Base-by-base conservation (phyloP, 2,888 invertebrate species). In the Campoletis raptor region DNA sequence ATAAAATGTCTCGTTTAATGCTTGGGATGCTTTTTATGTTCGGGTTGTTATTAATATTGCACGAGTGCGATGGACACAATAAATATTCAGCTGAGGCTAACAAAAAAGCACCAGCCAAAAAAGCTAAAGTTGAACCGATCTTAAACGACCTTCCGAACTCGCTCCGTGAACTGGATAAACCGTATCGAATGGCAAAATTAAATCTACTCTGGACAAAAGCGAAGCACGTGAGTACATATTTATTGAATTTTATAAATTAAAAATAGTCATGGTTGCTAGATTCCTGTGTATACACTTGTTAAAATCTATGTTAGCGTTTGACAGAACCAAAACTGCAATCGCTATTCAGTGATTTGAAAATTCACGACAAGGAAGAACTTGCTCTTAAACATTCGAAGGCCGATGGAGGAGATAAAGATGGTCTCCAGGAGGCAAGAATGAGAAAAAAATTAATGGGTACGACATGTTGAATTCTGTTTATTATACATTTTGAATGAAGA, bases 321-420 rank as follows among this genome's bases (percentile, higher is more conserved):
- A 97, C 98, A 6, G 97, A 98, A 92, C 96, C 97, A 0, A 98
- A 98, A 94, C 94, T 99, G 42, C 97, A 97, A 91, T 98, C 98
- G 0, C 93, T 99, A 30, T 98, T 97, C 92, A 97, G 97, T 92
- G 99, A 99, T 92, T 95, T 99, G 8, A 98, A 97, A 95, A 96
- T 98, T 66, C 99, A 99, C 87, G 99, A 99, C 92, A 98, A 98
- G 95, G 97, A 98, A 94, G 98, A 99, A 95, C 95, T 98, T 52
- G 96, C 97, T 0, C 96, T 96, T 94, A 99, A 99, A 94, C 96
- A 97, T 92, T 94, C 97, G 3, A 97, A 97, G 92, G 95, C 97
- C 67, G 98, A 98, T 90, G 97, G 97, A 36, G 96, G 97, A 87
- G 99, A 99, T 93, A 97, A 97, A 90, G 98, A 98, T 91, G 98